Evolutionary conservation across 2,113 vertebrate species (phyloP), one percentile per base, ranked within the genome.

Genomic region (Himantopus leucocephalus): DNA sequence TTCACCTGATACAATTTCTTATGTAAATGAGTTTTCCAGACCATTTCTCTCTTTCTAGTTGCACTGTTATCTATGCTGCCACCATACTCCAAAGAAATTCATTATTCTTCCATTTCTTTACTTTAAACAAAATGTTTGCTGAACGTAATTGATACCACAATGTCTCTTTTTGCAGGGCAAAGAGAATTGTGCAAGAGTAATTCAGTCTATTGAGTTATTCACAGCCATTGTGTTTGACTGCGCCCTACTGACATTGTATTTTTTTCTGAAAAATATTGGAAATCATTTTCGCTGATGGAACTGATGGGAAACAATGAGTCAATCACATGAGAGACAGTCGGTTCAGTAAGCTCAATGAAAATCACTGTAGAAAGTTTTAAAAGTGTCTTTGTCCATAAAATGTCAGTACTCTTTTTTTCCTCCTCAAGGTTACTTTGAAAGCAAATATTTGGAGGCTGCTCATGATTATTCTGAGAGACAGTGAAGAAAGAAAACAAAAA

Each of bases 241-340:
- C 3, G 20, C 64, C 92, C 45, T 82, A 56, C 58, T 88, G 85
- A 89, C 91, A 64, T 34, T 39, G 81, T 56, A n/a, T 14, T 50
- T 84, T 88, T 90, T 94, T 78, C 88, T 87, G 59, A 85, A 85
- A 90, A 86, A 78, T 90, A 95, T 92, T 95, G 95, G 91, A 97
- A 97, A 96, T 97, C 48, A 81, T 96, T 98, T 94, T 81, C 24
- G 34, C 66, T 92, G 88, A 92, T 66, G 93, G 77, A 82, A 92
- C 68, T 59, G 83, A 92, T 86, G 78, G 76, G 88, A 95, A 97
- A 92, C 64, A 90, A 85, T 58, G 41, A 94, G 72, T 90, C 88
- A 80, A 83, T 94, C 87, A 94, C 53, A 50, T 19, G 63, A 84
- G 94, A 88, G 41, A 78, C 48, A 72, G 60, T 72, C 47, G 82